Evolutionary conservation across 2,113 vertebrate genomes (phyloP), one percentile per base, ranked within the genome.

Genomic region (Aphelocoma coerulescens): DNA sequence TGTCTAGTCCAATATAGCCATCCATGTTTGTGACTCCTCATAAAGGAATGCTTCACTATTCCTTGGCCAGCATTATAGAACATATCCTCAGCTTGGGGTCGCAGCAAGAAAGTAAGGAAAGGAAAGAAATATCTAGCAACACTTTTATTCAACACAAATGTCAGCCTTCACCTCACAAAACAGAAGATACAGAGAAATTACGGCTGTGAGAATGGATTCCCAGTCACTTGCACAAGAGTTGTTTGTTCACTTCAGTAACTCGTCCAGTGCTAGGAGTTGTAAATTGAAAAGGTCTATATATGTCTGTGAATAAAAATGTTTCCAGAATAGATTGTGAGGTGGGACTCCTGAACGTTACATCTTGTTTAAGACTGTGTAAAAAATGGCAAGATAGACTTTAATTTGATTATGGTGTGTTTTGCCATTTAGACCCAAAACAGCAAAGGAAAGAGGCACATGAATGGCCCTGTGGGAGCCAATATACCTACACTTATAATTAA

Each of bases 11-110:
- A 17, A 2, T 16, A 5, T 9, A 43, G 44, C 7, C 16, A 41
- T 11, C 7, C 4, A 0, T 32, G 3, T 7, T 7, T 13, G 5
- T 10, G 4, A 16, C 9, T 33, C 18, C 17, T 46, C 2, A 1
- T 32, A 55, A 78, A 82, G 20, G 27, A 78, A 67, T 18, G 11
- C 5, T 85, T 37, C 28, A 28, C 9, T 11, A 3, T 59, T 67
- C 35, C 39, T 30, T 10, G 14, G 6, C 11, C 15, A 71, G 7
- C 7, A 24, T 14, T 74, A 37, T 7, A 48, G 62, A 43, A 57
- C 7, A 2, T 26, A n/a, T 37, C 23, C 7, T 73, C 13, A 61
- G 1, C 10, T 16, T 71, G 27, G 8, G 8, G 5, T 32, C 26
- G 51, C 22, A 85, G 39, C 30, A 75, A 54, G 18, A 5, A 15